These are phyloP conservation scores for Melanostoma mellinum DNA, from an alignment of 2,888 invertebrate genomes.

Conservation along the genomic window DNA sequence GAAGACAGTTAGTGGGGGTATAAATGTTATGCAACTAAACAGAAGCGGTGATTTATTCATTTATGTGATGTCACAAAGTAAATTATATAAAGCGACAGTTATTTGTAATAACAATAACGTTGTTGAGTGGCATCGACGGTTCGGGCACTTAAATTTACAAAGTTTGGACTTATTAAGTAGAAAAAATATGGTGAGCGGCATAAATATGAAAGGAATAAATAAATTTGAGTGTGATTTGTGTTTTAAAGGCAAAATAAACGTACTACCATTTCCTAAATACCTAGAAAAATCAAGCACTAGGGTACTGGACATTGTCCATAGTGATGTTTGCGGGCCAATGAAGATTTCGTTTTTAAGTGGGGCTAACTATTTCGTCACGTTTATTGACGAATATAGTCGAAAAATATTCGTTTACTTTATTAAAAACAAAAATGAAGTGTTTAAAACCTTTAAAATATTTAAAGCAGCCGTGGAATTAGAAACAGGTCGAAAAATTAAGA, in stretches of 20 bases:
- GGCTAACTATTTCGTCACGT: background rate
- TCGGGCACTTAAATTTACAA: constrained; percentile 32
- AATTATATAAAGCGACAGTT: background rate
- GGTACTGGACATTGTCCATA: background rate
- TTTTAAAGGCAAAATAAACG: constrained; percentile 30
- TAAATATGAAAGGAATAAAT: constrained; percentile 1
- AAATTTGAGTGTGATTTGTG: constrained; percentile 28
- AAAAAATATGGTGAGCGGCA: constrained; percentile 19
- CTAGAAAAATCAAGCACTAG: background rate
- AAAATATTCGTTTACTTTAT: constrained; percentile 20
- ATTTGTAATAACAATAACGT: background rate
- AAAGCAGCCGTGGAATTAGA: constrained; percentile 12
- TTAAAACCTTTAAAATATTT: background rate
- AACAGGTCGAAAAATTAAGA: constrained; percentile 5
- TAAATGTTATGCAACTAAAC: background rate
- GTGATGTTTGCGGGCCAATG: background rate
- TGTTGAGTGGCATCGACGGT: constrained; percentile 19
- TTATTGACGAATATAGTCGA: constrained; percentile 1
- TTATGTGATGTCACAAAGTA: constrained; percentile 10
- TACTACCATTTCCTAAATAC: constrained; percentile 13
- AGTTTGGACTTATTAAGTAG: constrained; percentile 32
- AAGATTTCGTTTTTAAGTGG: background rate
- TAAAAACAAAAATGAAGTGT: constrained; percentile 4
- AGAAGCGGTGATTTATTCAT: constrained; percentile 17
- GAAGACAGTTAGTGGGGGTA: background rate